Base-by-base conservation (phyloP, 2,797 vertebrate species). In the Geotrypetes seraphini region DNA sequence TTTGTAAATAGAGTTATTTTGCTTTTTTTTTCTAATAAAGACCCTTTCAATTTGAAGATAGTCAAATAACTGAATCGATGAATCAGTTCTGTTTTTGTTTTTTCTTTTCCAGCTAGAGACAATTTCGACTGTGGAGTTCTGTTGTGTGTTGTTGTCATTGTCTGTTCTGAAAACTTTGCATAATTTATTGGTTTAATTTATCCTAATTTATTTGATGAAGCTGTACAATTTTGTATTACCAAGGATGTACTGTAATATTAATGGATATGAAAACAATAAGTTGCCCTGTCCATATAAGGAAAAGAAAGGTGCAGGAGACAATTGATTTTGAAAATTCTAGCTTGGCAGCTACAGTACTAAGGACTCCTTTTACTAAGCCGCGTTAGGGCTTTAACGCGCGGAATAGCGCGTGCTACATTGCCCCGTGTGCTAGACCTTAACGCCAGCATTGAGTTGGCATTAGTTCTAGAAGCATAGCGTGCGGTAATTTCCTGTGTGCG, bases 161-260 rank as follows among this genome's bases (percentile, higher is more conserved):
- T 67, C 87, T 91, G 89, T 92, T 87, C 89, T 89, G 85, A 91
- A 84, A 79, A 92, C 86, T 86, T 89, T 94, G 88, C 89, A 88
- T 96, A 94, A 93, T 92, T 97, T 95, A 95, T 96, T 96, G 88
- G 84, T 95, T 95, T 95, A 97, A 96, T 96, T 96, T 94, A 96
- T 94, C 90, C 86, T 95, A 96, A 96, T 95, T 96, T 96, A 96
- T 96, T 96, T 89, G 84, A 87, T 88, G 86, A 87, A 87, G 77
- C 87, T 91, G 88, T 85, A 80, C 84, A 90, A 86, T 87, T 85
- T 87, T 85, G 80, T 87, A 85, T 85, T 84, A 78, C 81, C 73
- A 87, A 90, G 90, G 88, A 88, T 92, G 86, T 88, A 88, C 79
- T 92, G 88, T 90, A 91, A 86, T 90, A 89, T 86, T 81, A 84